Evolutionary conservation across 2,113 vertebrate species (phyloP), one percentile per base, ranked within the genome.

Genomic region (Tricholaema leucomelas): DNA sequence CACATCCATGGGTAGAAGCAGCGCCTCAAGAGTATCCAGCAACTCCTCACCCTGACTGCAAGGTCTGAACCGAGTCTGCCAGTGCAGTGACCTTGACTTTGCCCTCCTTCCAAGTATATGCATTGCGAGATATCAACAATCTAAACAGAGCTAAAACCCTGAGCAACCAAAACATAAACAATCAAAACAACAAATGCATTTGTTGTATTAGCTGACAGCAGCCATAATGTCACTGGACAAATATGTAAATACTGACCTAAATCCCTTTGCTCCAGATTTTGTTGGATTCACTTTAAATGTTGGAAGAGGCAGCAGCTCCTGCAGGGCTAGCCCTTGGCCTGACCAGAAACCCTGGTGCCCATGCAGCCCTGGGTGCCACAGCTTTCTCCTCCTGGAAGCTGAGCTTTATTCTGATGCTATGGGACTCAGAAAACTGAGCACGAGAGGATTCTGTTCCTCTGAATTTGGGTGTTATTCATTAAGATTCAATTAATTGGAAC

Each of bases 161-260:
- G 9, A 96, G 95, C 94, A 96, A 95, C 94, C 77, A 9, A 94
- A 92, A 88, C 61, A 69, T 92, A 83, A 96, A 94, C 92, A 96
- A 95, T 95, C 94, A 96, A 90, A 95, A 95, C 93, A 96, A 96
- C 95, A 96, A 95, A 94, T 83, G 85, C 94, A 88, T 95, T 95
- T 88, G 94, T 95, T 91, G 85, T 90, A 84, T 92, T 86, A 94
- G 93, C 85, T 95, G 94, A 95, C 95, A 96, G 95, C 90, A 88
- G 85, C 95, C 94, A 30, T 95, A 94, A 95, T 94, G 91, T 96
- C 95, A 96, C 80, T 16, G 80, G 93, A 96, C 95, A 96, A 96
- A 94, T 95, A 96, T 96, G 95, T 96, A 96, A 96, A 95, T 96
- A 95, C 88, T 96, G 93, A 92, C 94, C 95, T 92, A 94, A 95